These are phyloP conservation scores for Rhinoptilus africanus DNA, from an alignment of 2,113 vertebrate species.

Conservation along the genomic window DNA sequence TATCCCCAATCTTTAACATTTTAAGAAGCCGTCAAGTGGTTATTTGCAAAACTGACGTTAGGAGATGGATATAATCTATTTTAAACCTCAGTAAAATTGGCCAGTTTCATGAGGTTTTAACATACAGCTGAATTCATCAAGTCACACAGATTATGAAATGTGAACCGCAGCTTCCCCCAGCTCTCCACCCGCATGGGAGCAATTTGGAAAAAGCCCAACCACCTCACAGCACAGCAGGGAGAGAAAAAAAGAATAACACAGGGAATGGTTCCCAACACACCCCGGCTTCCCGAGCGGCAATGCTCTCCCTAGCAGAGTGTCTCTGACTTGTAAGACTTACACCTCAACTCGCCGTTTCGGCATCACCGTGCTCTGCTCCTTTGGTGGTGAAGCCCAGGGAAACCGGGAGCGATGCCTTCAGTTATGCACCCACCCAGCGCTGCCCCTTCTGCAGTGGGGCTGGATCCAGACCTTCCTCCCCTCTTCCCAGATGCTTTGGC, in stretches of 20 bases:
- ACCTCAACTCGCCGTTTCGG: not conserved
- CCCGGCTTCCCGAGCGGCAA: accelerated
- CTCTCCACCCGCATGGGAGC: not conserved
- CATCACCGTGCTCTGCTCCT: accelerated
- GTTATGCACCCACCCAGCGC: not conserved
- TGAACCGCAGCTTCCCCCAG: not conserved
- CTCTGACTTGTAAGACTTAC: not conserved
- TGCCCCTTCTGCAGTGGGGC: not conserved
- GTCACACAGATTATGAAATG: not conserved
- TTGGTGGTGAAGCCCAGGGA: not conserved
- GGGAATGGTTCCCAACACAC: not conserved
- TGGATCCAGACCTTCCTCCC: not conserved
- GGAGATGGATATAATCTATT: constrained; percentile 25
- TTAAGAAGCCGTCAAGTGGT: constrained; percentile 5
- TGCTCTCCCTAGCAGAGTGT: not conserved
- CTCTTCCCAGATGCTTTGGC: not conserved
- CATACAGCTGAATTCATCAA: not conserved
- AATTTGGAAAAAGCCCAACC: not conserved
- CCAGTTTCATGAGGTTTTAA: not conserved
- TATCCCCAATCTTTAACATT: not conserved
- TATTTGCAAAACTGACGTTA: constrained; percentile 21
- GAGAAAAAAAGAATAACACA: not conserved
- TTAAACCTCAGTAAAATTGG: constrained; percentile 21
- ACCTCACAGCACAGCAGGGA: not conserved
- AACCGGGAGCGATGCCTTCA: accelerated